Conservation (phyloP, 2,797 vertebrate genomes). For the Melanotaenia parkinsoni region DNA sequence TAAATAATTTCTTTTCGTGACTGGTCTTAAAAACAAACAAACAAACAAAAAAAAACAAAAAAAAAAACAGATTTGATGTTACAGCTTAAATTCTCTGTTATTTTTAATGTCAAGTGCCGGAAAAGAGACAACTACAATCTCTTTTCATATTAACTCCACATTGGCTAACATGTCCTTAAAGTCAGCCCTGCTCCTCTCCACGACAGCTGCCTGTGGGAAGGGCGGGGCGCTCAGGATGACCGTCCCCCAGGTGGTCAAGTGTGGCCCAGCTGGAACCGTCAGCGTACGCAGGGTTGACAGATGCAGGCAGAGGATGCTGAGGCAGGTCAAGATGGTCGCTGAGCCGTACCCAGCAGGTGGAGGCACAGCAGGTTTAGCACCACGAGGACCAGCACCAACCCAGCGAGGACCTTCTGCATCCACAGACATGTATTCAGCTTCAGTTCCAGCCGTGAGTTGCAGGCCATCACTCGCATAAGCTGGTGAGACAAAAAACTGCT, state of each 20-base stretch:
- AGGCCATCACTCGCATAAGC: slow-evolving; percentile 85
- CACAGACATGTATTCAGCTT: slow-evolving; percentile 89
- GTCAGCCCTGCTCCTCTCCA: slow-evolving; percentile 38
- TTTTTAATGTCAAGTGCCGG: slow-evolving; percentile 27
- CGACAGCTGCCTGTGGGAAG: slow-evolving; percentile 29
- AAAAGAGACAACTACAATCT: slow-evolving; percentile 35
- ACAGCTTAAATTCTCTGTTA: slow-evolving; percentile 55
- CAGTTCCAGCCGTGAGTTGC: slow-evolving; percentile 87
- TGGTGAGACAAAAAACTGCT: slow-evolving; percentile 63
- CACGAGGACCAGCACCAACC: slow-evolving; percentile 84
- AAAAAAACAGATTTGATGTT: slow-evolving; percentile 38
- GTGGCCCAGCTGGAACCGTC: slow-evolving; percentile 9
- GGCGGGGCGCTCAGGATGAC: slow-evolving; percentile 3
- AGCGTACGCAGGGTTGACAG: slow-evolving; percentile 22
- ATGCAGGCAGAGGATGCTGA: background rate
- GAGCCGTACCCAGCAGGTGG: slow-evolving; percentile 68
- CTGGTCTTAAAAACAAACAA: slow-evolving; percentile 31
- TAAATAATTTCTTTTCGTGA: slow-evolving; percentile 29
- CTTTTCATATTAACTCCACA: slow-evolving; percentile 31
- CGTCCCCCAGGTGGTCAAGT: slow-evolving; percentile 24
- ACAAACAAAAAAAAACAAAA: slow-evolving; percentile 34
- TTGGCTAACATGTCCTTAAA: slow-evolving; percentile 43
- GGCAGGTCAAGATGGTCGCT: slow-evolving; percentile 64
- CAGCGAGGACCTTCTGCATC: slow-evolving; percentile 89
- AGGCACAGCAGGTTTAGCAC: slow-evolving; percentile 84